These are phyloP conservation scores for Scolopax mira DNA, from an alignment of 2,113 vertebrate species.

Conservation along the genomic window DNA sequence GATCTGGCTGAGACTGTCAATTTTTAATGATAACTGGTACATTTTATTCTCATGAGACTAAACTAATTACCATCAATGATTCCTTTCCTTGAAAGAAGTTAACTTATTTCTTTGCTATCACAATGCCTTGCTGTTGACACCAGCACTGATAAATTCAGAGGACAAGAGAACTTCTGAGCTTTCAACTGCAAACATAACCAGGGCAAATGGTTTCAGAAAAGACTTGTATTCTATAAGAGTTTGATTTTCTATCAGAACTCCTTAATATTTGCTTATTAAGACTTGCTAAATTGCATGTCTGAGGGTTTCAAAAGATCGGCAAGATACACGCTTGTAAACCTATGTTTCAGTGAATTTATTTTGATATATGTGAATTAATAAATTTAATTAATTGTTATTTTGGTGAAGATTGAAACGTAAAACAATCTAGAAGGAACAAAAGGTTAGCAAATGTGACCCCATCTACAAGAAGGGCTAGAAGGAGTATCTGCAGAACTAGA, in stretches of 20 bases:
- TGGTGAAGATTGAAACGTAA: background rate
- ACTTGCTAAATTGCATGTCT: background rate
- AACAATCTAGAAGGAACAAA: background rate
- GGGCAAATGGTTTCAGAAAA: background rate
- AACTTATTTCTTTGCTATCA: background rate
- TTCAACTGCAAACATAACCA: background rate
- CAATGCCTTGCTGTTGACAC: background rate
- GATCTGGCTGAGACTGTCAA: background rate
- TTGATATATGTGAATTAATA: background rate
- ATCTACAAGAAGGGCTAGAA: background rate
- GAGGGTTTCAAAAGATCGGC: background rate
- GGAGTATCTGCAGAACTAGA: background rate
- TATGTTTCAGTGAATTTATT: background rate
- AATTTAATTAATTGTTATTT: background rate
- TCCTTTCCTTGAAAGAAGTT: background rate
- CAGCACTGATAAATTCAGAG: background rate
- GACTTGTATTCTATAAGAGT: background rate
- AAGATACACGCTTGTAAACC: background rate
- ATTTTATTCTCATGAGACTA: background rate
- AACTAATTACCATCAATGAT: background rate
- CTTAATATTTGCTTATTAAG: background rate
- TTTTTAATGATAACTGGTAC: background rate
- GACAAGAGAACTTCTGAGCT: background rate
- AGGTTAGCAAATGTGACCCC: background rate
- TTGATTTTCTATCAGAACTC: background rate